Evolutionary conservation across 2,888 invertebrate genomes (phyloP).

Genomic region (Halictus ligatus): DNA sequence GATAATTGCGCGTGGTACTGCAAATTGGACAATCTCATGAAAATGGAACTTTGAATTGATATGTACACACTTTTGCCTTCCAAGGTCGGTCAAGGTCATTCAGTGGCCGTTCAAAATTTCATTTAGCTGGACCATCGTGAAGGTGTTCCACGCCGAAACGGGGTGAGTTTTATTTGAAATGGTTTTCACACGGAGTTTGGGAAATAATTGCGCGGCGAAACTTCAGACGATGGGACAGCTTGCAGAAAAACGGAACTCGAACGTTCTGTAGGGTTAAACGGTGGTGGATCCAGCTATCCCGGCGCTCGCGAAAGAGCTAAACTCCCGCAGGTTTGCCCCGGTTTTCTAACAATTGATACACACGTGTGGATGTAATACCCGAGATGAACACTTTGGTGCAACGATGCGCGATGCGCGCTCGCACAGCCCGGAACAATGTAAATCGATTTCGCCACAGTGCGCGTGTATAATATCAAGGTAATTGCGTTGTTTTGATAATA

Average conservation of each 20-base stretch:
- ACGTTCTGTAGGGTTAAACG: background rate
- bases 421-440: constrained; percentile 6
- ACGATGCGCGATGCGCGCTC: background rate
- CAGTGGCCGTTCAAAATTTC: too few species aligned
- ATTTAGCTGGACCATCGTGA: too few species aligned
- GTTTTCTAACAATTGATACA: constrained; percentile 28
- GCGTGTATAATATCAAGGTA: constrained; percentile 37
- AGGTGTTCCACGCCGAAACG: too few species aligned
- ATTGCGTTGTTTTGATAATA: constrained; percentile 44
- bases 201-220: background rate
- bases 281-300: background rate
- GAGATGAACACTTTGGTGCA: constrained; percentile 22
- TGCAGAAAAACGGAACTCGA: background rate
- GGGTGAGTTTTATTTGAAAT: too few species aligned
- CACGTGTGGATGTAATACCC: background rate
- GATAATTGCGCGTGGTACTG: too few species aligned
- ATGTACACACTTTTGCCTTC: too few species aligned
- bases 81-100: too few species aligned
- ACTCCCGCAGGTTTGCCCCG: background rate
- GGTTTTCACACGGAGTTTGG: background rate
- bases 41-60: too few species aligned
- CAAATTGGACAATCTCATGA: too few species aligned
- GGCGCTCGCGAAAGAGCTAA: background rate
- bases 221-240: background rate
- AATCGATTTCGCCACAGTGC: constrained; percentile 30